Evolutionary conservation across 2,113 vertebrate genomes (phyloP).

Genomic region (Paramisgurnus dabryanus): DNA sequence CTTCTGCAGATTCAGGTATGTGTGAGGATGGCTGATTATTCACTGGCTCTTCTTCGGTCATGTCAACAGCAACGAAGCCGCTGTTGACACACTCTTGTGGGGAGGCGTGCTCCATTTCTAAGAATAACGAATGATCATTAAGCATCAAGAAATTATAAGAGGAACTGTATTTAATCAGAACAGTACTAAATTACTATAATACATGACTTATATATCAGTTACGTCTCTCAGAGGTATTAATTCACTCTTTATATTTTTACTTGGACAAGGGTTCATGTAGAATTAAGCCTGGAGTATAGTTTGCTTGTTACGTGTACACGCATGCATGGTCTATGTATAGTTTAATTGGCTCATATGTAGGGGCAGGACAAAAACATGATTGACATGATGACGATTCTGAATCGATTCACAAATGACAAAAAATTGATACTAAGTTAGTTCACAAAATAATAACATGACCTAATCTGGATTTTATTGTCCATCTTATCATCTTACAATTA

Average conservation of each 20-base stretch:
- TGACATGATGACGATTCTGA: too few species aligned
- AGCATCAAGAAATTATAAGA: neutral
- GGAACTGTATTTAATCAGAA: neutral
- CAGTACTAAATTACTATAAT: neutral
- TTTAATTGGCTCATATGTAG: too few species aligned
- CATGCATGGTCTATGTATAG: too few species aligned
- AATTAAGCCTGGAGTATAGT: too few species aligned
- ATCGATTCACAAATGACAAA: too few species aligned
- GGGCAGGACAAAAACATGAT: too few species aligned
- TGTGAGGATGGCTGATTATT: conserved; percentile 4
- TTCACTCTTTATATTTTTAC: neutral
- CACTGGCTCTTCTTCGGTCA: conserved; percentile 9
- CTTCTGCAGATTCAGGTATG: conserved; percentile 21
- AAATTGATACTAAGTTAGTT: too few species aligned
- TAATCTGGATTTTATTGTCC: too few species aligned
- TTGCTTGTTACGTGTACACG: too few species aligned
- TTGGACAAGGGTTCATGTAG: neutral
- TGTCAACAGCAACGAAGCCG: neutral
- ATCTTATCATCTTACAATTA: too few species aligned
- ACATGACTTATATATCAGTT: neutral
- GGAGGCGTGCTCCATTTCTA: conserved; percentile 52
- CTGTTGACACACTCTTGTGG: conserved; percentile 22
- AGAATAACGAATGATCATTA: neutral
- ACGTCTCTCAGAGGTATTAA: neutral
- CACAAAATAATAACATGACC: too few species aligned